phyloP scores from a whole-genome alignment of 2,888 invertebrate species.

The Papilio gigon region DNA sequence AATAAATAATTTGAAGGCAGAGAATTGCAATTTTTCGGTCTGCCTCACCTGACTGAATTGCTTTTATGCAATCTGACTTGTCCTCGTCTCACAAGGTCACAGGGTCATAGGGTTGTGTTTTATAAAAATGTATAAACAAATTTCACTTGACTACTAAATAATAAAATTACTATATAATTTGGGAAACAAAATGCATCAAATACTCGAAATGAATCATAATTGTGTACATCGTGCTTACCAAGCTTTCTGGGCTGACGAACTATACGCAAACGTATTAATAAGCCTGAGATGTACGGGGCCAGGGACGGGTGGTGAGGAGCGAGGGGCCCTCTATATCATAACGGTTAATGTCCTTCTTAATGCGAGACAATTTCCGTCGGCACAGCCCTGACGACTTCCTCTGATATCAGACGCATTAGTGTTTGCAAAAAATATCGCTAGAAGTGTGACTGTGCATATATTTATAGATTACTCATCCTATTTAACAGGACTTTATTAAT shows the following conservation, averaged over 20 bases:
- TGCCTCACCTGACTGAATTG: slow-evolving; percentile 35
- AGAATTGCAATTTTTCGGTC: slow-evolving; percentile 39
- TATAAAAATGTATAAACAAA: no score
- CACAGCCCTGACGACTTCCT: slow-evolving; percentile 62
- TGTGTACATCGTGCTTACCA: neutral
- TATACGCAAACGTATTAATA: slow-evolving; percentile 47
- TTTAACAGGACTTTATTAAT: slow-evolving; percentile 7
- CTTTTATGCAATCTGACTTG: slow-evolving; percentile 30
- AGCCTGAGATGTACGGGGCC: slow-evolving; percentile 46
- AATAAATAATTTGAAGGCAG: slow-evolving; percentile 21
- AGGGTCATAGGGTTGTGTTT: slow-evolving; percentile 9
- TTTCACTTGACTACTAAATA: neutral
- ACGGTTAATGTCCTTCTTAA: slow-evolving; percentile 69
- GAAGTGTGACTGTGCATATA: slow-evolving; percentile 49
- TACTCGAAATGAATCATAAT: neutral
- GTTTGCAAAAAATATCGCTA: slow-evolving; percentile 57
- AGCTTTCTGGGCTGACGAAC: slow-evolving; percentile 3
- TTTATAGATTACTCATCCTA: slow-evolving; percentile 49
- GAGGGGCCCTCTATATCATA: slow-evolving; percentile 61
- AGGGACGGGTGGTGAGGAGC: slow-evolving; percentile 51
- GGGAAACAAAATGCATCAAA: no score
- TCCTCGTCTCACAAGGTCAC: slow-evolving; percentile 33
- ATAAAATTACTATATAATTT: no score
- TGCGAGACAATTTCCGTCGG: slow-evolving; percentile 71
- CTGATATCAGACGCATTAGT: slow-evolving; percentile 63